Percentiles rank a stretch among this genome's conserved stretches.
Evolutionary conservation across 2,113 vertebrate species (phyloP).

Genomic region (Leuciscus idus): DNA sequence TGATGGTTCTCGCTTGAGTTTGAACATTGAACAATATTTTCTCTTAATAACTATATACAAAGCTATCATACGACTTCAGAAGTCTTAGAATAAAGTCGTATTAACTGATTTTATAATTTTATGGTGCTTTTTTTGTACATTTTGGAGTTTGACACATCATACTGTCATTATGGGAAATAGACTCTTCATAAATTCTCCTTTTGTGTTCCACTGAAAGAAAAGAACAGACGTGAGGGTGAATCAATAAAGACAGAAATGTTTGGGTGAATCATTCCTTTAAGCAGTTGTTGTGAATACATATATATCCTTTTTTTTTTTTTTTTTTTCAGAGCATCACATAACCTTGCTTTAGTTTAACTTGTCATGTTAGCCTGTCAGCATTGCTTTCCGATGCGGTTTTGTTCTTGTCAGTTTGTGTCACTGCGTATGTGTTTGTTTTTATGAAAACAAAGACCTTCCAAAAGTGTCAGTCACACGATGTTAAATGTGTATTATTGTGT

Average conservation of each 20-base stretch:
- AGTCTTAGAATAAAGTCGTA: not conserved
- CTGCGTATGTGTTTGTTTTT: slow-evolving; percentile 46
- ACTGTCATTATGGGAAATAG: not conserved
- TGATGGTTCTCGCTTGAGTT: not conserved
- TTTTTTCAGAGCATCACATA: slow-evolving; percentile 5
- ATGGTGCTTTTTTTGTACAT: not conserved
- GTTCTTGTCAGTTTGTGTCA: slow-evolving; percentile 28
- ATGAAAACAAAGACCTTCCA: slow-evolving; percentile 51
- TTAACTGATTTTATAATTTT: no score
- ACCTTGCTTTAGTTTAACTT: slow-evolving; percentile 12
- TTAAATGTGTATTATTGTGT: slow-evolving; percentile 44
- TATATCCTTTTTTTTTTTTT: no score
- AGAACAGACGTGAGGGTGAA: no score
- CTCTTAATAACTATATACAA: not conserved
- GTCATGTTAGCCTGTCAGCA: slow-evolving; percentile 39
- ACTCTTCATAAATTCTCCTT: not conserved
- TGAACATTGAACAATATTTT: not conserved
- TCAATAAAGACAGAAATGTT: not conserved
- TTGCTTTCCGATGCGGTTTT: not conserved
- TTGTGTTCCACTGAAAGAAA: not conserved
- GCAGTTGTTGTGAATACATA: slow-evolving; percentile 32
- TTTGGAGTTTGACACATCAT: not conserved
- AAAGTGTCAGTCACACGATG: slow-evolving; percentile 45
- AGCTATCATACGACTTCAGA: not conserved
- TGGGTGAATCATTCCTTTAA: not conserved